These are phyloP conservation scores for Bombus soroeensis DNA, from an alignment of 1,140 invertebrate species.

Conservation along the genomic window DNA sequence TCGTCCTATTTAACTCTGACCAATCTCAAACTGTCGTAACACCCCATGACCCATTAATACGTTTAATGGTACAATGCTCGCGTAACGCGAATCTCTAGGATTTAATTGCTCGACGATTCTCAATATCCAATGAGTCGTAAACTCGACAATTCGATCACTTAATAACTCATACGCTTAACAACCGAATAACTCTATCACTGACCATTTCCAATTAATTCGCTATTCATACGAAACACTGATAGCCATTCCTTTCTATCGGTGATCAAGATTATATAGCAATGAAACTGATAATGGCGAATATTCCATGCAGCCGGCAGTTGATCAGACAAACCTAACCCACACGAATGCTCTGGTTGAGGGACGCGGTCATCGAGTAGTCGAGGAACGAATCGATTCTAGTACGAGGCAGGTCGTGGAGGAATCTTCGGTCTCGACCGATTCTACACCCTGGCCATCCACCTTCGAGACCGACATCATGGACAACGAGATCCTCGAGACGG, in stretches of 20 bases:
- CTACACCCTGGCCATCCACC: conserved; percentile 67
- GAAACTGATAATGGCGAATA: background rate
- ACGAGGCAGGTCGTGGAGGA: conserved; percentile 53
- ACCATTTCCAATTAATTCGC: background rate
- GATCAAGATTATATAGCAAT: background rate
- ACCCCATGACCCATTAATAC: background rate
- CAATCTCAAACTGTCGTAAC: background rate
- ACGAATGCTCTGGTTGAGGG: conserved; percentile 72
- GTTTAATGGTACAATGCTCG: background rate
- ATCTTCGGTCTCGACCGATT: conserved; percentile 62
- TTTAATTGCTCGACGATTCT: background rate
- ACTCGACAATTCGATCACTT: background rate
- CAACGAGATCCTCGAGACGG: conserved; percentile 78
- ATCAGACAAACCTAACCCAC: conserved; percentile 40
- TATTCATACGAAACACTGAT: background rate
- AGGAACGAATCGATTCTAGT: conserved; percentile 57
- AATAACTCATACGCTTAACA: background rate
- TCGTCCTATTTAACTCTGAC: too few species aligned
- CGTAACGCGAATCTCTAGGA: background rate
- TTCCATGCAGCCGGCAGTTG: conserved; percentile 56
- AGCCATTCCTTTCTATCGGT: background rate
- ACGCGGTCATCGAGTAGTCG: conserved; percentile 75
- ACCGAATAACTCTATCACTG: background rate
- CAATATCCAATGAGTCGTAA: background rate
- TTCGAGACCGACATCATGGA: conserved; percentile 77